Conservation (phyloP, 2,888 invertebrate species). For the Phaonia tiefii region DNA sequence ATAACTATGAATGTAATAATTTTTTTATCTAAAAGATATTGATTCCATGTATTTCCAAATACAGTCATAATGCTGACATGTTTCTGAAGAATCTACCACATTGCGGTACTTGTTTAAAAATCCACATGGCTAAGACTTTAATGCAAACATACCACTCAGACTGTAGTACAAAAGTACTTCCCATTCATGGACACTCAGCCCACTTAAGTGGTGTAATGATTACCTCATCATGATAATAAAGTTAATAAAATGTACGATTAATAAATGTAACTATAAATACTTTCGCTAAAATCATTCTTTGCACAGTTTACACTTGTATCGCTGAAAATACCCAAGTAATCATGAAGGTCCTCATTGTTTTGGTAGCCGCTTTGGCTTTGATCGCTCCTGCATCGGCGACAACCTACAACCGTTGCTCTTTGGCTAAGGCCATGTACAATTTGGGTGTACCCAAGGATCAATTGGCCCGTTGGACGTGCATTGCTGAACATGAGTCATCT, state of each 20-base stretch:
- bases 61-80: no score
- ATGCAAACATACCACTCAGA: no score
- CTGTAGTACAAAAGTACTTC: not conserved
- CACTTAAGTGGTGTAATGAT: slow-evolving; percentile 1
- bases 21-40: no score
- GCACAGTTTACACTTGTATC: no score
- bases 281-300: not conserved
- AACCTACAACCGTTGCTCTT: slow-evolving; percentile 72
- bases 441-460: slow-evolving; percentile 72
- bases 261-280: no score
- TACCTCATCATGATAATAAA: slow-evolving; percentile 2
- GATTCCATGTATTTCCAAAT: no score
- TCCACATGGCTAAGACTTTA: no score
- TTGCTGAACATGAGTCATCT: slow-evolving; percentile 73
- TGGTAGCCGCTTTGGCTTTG: slow-evolving; percentile 61
- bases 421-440: slow-evolving; percentile 73
- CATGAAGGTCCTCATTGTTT: slow-evolving; percentile 45
- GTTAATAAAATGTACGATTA: no score
- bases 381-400: slow-evolving; percentile 70
- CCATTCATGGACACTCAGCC: not conserved
- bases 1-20: no score
- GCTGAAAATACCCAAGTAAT: no score
- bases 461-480: slow-evolving; percentile 73
- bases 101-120: no score
- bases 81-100: no score